These are phyloP conservation scores for Tupiocoris notatus DNA, from an alignment of 2,888 invertebrate genomes.

Conservation along the genomic window DNA sequence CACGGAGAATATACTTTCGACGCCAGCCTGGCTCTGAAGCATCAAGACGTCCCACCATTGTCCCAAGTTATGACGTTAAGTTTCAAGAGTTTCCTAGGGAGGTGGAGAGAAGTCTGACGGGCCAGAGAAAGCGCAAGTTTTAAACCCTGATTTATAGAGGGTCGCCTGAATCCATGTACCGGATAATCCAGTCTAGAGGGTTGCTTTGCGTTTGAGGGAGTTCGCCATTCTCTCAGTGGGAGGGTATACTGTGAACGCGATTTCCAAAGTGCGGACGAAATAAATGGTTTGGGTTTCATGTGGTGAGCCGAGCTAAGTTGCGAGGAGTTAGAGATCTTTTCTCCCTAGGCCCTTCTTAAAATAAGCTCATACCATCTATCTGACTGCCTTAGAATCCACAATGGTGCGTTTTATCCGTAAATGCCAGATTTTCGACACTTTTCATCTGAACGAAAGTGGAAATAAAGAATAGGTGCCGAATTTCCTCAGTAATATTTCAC, in stretches of 20 bases:
- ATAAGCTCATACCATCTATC: background rate
- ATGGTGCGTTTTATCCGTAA: background rate
- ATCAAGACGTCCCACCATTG: conserved; percentile 30
- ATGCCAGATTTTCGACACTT: too few species aligned
- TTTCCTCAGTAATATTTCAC: too few species aligned
- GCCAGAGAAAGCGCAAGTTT: conserved; percentile 18
- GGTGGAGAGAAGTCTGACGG: background rate
- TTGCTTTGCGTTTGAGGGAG: background rate
- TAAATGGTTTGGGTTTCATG: background rate
- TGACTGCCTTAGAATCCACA: background rate
- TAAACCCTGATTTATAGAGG: conserved; percentile 37
- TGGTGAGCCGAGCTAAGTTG: background rate
- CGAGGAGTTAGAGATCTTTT: background rate
- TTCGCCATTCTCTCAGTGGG: background rate
- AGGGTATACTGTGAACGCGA: background rate
- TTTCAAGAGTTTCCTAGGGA: conserved; percentile 2
- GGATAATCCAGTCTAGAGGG: conserved; percentile 19
- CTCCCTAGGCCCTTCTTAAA: background rate
- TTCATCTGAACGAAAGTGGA: too few species aligned
- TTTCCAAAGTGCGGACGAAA: background rate
- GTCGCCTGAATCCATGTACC: conserved; percentile 28
- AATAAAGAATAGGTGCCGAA: too few species aligned
- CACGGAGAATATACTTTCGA: background rate
- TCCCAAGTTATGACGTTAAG: conserved; percentile 33
- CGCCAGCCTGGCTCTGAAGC: conserved; percentile 18